These are phyloP conservation scores for Echinops telfairi DNA, from an alignment of 2,113 vertebrate species.

Conservation along the genomic window DNA sequence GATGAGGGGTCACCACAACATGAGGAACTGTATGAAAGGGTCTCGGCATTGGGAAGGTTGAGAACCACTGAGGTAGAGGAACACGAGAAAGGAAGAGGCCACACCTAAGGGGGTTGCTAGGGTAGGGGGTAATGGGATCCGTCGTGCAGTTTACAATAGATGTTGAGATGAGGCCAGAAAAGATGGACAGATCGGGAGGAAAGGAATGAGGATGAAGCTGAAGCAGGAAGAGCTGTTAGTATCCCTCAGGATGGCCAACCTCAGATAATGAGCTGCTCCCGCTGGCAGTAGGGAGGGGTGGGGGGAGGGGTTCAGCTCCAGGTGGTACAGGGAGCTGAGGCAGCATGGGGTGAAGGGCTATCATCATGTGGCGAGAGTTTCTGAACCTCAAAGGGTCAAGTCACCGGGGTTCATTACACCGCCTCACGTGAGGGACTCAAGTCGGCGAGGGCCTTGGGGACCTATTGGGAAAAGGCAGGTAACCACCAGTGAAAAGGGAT, in stretches of 20 bases:
- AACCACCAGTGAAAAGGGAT: neutral
- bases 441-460: too few relatives aligned
- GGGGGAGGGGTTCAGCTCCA: neutral
- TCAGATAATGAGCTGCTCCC: neutral
- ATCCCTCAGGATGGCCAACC: neutral
- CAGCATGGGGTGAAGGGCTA: neutral
- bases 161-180: conserved; percentile 4
- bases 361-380: fast-evolving
- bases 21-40: too few relatives aligned
- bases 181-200: neutral
- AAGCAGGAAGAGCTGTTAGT: neutral
- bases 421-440: neutral
- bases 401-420: neutral
- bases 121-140: neutral
- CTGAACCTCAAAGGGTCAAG: neutral
- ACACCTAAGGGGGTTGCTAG: neutral
- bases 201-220: neutral
- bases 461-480: neutral
- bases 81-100: neutral
- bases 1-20: too few relatives aligned
- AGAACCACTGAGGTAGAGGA: neutral
- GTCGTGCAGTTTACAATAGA: neutral
- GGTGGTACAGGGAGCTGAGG: neutral
- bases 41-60: too few relatives aligned
- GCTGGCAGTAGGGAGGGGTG: too few relatives aligned